Conservation (phyloP, 1,140 invertebrate genomes). For the Heterodera carotae region DNA sequence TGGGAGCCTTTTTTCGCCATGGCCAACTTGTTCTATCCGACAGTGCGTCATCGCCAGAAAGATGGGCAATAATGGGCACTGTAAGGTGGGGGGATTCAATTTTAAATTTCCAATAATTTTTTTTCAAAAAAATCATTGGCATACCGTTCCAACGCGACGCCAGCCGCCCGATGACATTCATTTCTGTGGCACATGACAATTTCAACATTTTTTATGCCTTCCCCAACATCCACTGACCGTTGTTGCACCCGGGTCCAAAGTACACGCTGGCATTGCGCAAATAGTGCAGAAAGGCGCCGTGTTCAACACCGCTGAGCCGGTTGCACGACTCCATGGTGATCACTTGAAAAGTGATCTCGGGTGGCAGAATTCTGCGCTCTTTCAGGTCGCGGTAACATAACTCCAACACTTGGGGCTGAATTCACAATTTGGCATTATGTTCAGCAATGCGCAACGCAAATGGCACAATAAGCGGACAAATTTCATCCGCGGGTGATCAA, state of each 20-base stretch:
- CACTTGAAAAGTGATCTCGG: constrained; percentile 57
- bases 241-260: constrained; percentile 65
- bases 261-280: constrained; percentile 63
- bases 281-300: constrained; percentile 64
- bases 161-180: constrained; percentile 63
- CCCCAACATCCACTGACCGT: too few relatives aligned
- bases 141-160: constrained; percentile 59
- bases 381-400: constrained; percentile 61
- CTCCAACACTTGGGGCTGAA: constrained; percentile 59
- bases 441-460: too few relatives aligned
- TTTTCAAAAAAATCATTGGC: neutral
- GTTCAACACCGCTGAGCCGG: constrained; percentile 61
- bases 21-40: constrained; percentile 48
- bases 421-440: neutral
- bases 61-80: constrained; percentile 64
- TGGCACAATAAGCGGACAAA: too few relatives aligned
- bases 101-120: neutral
- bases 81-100: neutral
- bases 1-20: too few relatives aligned
- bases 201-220: too few relatives aligned
- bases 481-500: too few relatives aligned
- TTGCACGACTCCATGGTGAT: constrained; percentile 65
- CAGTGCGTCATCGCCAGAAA: constrained; percentile 64
- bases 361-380: constrained; percentile 56
- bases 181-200: constrained; percentile 49